Evolutionary conservation across 2,888 invertebrate species (phyloP).

Genomic region (Acleris emargana): DNA sequence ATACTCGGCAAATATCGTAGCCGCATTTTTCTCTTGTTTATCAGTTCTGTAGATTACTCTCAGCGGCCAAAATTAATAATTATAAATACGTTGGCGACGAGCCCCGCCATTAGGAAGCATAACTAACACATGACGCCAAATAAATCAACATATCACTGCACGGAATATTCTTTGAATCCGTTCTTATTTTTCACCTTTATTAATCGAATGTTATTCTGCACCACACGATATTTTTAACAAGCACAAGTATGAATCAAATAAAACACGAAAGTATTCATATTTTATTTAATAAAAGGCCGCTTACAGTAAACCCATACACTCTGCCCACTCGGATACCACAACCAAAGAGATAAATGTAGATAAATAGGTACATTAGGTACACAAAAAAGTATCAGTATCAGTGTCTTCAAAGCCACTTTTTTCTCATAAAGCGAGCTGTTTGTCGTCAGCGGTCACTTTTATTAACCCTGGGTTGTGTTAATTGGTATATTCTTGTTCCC

Average conservation of each 20-base stretch:
- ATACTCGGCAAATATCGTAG: no score
- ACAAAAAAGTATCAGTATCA: no score
- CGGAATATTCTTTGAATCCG: constrained; percentile 12
- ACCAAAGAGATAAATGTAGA: no score
- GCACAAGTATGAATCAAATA: no score
- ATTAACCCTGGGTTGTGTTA: constrained; percentile 67
- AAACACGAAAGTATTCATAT: not conserved
- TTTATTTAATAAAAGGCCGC: not conserved
- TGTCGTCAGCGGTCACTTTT: constrained; percentile 34
- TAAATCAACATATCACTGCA: constrained; percentile 41
- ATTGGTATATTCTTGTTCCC: constrained; percentile 74
- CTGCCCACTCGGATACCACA: no score
- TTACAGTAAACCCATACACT: no score
- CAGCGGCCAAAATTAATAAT: constrained; percentile 45
- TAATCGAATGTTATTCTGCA: not conserved
- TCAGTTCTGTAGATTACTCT: constrained; percentile 39
- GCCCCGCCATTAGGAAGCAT: constrained; percentile 51
- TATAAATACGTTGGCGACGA: constrained; percentile 57
- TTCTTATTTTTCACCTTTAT: constrained; percentile 11
- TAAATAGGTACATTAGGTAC: no score
- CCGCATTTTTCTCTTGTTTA: no score
- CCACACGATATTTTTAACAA: not conserved
- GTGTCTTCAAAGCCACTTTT: constrained; percentile 39
- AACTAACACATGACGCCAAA: constrained; percentile 44
- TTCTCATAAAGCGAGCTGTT: constrained; percentile 39